phyloP scores from a whole-genome alignment of 2,888 invertebrate genomes.

The Pachliopta kotzebuea region DNA sequence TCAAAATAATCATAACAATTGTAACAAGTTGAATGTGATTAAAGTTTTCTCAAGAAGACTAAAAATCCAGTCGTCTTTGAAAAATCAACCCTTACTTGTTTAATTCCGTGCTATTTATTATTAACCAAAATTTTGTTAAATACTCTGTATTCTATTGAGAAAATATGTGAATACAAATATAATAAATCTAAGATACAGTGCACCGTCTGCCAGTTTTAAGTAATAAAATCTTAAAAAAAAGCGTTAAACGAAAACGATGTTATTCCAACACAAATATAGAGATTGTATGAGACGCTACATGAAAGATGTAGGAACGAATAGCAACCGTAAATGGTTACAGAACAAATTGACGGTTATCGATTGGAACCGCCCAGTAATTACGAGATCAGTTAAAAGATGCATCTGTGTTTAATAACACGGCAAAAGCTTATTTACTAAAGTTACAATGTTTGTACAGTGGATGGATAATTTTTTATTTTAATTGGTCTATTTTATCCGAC shows the following conservation, averaged over 20 bases:
- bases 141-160: no score
- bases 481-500: neutral
- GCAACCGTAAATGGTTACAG: constrained; percentile 22
- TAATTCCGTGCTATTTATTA: no score
- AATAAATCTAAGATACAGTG: no score
- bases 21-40: no score
- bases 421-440: neutral
- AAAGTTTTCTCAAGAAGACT: no score
- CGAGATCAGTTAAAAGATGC: constrained; percentile 14
- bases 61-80: no score
- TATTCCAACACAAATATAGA: neutral
- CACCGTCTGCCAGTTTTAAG: no score
- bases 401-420: constrained; percentile 16
- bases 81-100: no score
- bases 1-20: no score
- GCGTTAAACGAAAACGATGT: neutral
- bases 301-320: constrained; percentile 32
- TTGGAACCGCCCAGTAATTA: constrained; percentile 31
- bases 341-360: constrained; percentile 31
- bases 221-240: no score
- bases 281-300: constrained; percentile 37
- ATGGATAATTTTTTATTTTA: neutral
- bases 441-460: neutral
- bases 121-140: no score
- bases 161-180: no score